These are phyloP conservation scores for Channa striata DNA, from an alignment of 2,797 vertebrate genomes.

Conservation along the genomic window DNA sequence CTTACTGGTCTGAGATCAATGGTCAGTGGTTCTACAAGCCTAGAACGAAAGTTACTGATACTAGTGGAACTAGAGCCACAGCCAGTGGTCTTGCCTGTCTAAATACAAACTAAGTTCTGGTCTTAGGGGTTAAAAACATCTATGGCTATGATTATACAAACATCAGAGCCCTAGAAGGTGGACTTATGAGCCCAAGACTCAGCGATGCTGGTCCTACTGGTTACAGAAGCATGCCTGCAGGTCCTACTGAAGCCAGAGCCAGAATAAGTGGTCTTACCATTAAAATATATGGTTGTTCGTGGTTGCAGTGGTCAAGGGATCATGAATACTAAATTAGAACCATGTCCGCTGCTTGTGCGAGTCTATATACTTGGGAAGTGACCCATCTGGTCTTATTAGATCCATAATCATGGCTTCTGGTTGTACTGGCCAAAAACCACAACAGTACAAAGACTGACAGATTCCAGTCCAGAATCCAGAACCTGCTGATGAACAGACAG, in stretches of 20 bases:
- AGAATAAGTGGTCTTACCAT: constrained; percentile 4
- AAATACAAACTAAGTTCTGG: constrained; percentile 28
- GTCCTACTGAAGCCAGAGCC: constrained; percentile 19
- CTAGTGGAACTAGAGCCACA: background rate
- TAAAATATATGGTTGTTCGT: constrained; percentile 8
- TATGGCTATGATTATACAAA: constrained; percentile 18
- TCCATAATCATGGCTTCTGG: constrained; percentile 27
- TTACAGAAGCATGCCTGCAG: no score
- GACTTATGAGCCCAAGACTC: no score
- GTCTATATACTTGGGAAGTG: constrained; percentile 30
- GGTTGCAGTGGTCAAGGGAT: constrained; percentile 6
- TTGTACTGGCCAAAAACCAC: constrained; percentile 48
- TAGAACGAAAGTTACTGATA: background rate
- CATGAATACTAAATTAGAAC: constrained; percentile 2
- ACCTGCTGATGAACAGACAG: constrained; percentile 44
- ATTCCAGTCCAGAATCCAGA: constrained; percentile 41
- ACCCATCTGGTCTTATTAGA: constrained; percentile 38
- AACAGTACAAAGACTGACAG: constrained; percentile 70
- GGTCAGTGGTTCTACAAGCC: constrained; percentile 24
- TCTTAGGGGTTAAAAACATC: constrained; percentile 21
- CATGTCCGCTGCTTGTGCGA: constrained; percentile 4
- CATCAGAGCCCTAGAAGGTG: constrained; percentile 2
- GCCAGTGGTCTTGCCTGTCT: constrained; percentile 13
- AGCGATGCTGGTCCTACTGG: no score
- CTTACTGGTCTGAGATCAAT: constrained; percentile 15